phyloP scores from a whole-genome alignment of 2,113 vertebrate species.

The Pristiophorus japonicus region DNA sequence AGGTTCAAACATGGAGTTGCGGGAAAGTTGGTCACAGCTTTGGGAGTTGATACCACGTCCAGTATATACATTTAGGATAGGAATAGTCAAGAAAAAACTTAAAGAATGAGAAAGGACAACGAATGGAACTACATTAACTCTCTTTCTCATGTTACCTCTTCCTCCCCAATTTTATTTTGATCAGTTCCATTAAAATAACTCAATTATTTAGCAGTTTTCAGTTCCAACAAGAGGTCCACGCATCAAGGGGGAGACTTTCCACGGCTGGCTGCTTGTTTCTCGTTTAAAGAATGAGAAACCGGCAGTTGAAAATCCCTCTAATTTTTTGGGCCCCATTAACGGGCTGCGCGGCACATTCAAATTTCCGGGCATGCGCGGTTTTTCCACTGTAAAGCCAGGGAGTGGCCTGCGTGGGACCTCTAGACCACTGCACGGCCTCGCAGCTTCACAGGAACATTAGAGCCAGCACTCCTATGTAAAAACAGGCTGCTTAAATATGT shows the following conservation, averaged over 20 bases:
- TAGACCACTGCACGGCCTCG: too few relatives aligned
- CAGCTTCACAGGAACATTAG: too few relatives aligned
- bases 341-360: too few relatives aligned
- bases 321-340: too few relatives aligned
- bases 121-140: background rate
- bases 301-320: background rate
- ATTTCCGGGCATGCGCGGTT: too few relatives aligned
- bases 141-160: too few relatives aligned
- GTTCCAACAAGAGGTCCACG: background rate
- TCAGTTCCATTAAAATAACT: background rate
- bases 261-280: background rate
- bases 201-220: background rate
- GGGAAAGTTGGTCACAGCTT: background rate
- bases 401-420: too few relatives aligned
- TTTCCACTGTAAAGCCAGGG: too few relatives aligned
- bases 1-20: too few relatives aligned
- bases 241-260: background rate
- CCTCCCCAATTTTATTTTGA: background rate
- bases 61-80: background rate
- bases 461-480: too few relatives aligned
- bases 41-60: background rate
- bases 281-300: background rate
- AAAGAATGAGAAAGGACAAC: background rate
- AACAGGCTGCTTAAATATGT: background rate
- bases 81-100: too few relatives aligned